Conservation (phyloP, 2,113 vertebrate species). For the Tichodroma muraria region DNA sequence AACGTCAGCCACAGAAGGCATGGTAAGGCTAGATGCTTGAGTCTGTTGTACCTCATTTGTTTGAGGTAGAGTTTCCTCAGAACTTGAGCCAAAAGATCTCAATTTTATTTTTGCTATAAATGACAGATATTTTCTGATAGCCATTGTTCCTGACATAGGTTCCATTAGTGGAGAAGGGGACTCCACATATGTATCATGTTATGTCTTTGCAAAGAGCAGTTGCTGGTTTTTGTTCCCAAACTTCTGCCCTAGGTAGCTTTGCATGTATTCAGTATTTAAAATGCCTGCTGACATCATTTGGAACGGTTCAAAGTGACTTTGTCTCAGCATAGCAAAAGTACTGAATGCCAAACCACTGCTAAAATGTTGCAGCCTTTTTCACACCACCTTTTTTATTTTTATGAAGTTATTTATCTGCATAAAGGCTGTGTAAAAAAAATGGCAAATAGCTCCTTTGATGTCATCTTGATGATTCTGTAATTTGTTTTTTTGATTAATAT, state of each 20-base stretch:
- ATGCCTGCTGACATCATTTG: not conserved
- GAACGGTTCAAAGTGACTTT: not conserved
- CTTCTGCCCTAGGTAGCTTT: not conserved
- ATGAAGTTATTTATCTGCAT: not conserved
- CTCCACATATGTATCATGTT: fast-evolving
- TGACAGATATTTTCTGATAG: not conserved
- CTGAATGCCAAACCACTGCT: not conserved
- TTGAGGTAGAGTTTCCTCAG: not conserved
- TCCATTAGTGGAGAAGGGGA: not conserved
- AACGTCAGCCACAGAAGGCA: slow-evolving; percentile 10
- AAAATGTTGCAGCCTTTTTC: not conserved
- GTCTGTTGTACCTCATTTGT: not conserved
- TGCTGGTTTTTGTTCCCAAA: not conserved
- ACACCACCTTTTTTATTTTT: not conserved
- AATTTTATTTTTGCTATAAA: not conserved
- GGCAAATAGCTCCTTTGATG: not conserved
- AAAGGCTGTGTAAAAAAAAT: not conserved
- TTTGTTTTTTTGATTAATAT: not conserved
- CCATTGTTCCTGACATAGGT: not conserved
- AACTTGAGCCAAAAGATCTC: not conserved
- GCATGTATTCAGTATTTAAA: not conserved
- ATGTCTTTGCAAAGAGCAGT: not conserved
- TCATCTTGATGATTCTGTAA: not conserved
- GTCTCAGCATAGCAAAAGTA: not conserved
- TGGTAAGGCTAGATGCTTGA: slow-evolving; percentile 45